phyloP scores from a whole-genome alignment of 2,888 invertebrate species.

The Heteromurus nitidus region DNA sequence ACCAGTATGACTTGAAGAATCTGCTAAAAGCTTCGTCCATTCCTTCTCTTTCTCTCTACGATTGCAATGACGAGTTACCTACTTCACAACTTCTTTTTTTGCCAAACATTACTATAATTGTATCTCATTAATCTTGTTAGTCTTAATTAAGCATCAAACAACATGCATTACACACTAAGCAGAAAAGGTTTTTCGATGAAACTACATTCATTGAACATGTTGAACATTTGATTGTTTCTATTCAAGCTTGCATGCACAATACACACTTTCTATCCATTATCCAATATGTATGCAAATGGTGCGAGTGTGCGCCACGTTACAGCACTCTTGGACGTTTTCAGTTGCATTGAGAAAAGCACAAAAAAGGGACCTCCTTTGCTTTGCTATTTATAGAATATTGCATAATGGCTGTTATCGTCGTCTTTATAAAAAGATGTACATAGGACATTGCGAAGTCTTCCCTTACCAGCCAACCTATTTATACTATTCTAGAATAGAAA shows the following conservation, averaged over 20 bases:
- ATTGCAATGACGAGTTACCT: neutral
- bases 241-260: neutral
- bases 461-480: no score
- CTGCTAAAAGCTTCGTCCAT: no score
- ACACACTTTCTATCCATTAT: constrained; percentile 24
- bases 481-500: no score
- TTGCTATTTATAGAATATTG: constrained; percentile 37
- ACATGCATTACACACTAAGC: neutral
- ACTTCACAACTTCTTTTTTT: no score
- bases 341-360: neutral
- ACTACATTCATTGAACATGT: neutral
- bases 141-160: constrained; percentile 1
- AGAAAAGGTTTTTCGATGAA: neutral
- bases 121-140: constrained; percentile 29
- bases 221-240: neutral
- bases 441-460: neutral
- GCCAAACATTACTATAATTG: no score
- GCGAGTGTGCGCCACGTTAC: neutral
- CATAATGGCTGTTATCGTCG: neutral
- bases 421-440: neutral
- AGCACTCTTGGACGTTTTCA: no score
- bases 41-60: neutral
- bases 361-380: constrained; percentile 1
- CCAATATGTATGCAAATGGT: constrained; percentile 25
- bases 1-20: constrained; percentile 4